Base-by-base conservation (phyloP, 1,140 invertebrate species). In the Planococcus citri region DNA sequence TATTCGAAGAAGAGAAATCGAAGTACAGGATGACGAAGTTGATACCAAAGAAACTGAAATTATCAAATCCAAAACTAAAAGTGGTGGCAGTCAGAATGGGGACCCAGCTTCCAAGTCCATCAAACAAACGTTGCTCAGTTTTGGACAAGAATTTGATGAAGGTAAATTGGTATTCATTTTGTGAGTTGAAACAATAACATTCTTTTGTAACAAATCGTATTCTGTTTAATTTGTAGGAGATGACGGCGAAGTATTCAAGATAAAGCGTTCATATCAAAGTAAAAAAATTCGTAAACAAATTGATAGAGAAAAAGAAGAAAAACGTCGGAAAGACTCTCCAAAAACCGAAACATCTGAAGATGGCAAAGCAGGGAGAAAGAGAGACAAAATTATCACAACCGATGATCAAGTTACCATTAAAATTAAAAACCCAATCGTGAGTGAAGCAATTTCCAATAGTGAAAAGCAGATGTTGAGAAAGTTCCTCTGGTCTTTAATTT, bases 181-280 rank as follows among this genome's bases (percentile, higher is more conserved):
- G 21, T 17, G 4, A 27, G 51, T 10, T 33, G 51, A 14, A 67
- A 24, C 3, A 17, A 27, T 57, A 67, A 58, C 9, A 51, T 68
- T 60, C 17, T 41, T 64, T 17, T 27, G 14, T 25, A 1, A 8
- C 69, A 8, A 41, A 24, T 20, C 25, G 68, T 70, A 58, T 61
- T 25, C 21, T n/a, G 69, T 71, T 69, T 68, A 38, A 58, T 70
- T 69, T 69, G 29, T 21, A 76, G 90, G 88, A 75, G 91, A 91
- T 75, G 91, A 92, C 76, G 88, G 84, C 21, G 93, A 95, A 80
- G 86, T 92, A 41, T 96, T 97, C 79, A 90, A 94, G 84, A 88
- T 96, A 37, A 95, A 94, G 78, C 96, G 96, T 80, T 95, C 94
- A 10, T 92, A 89, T 14, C 90, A 95, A 73, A 95, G 92, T 79